Conservation (phyloP, 2,888 invertebrate genomes). For the Scaptomyza reducta region DNA sequence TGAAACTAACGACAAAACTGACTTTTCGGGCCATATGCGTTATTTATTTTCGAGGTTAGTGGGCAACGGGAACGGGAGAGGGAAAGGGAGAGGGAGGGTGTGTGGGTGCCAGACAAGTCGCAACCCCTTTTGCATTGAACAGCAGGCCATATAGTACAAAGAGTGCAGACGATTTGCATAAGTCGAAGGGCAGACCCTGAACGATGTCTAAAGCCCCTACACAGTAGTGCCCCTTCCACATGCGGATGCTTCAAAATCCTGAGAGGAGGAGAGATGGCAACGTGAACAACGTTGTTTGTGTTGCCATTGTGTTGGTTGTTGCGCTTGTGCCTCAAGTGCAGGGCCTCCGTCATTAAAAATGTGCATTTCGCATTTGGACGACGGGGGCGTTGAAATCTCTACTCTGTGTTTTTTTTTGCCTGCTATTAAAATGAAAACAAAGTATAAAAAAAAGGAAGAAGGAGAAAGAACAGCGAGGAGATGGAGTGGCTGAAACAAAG, state of each 20-base stretch:
- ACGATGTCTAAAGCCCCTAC: conserved; percentile 8
- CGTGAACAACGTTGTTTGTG: conserved; percentile 63
- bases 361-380: conserved; percentile 69
- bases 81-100: no score
- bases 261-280: conserved; percentile 22
- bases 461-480: background rate
- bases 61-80: conserved; percentile 20
- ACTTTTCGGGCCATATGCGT: conserved; percentile 50
- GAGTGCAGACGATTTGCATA: conserved; percentile 64
- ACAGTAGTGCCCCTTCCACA: conserved; percentile 3
- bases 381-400: conserved; percentile 58
- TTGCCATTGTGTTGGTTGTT: conserved; percentile 31
- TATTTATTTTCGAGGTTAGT: conserved; percentile 70
- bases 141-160: conserved; percentile 45
- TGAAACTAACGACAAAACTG: background rate
- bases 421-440: conserved; percentile 58
- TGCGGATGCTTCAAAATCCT: conserved; percentile 42
- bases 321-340: conserved; percentile 61
- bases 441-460: conserved; percentile 46
- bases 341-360: conserved; percentile 73
- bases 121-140: conserved; percentile 61
- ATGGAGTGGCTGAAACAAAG: conserved; percentile 29
- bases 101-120: conserved; percentile 28
- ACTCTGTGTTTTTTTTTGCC: conserved; percentile 28
- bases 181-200: conserved; percentile 68